A percentile compares a stretch with the other conserved stretches of the same genome.
Conservation (phyloP, 2,797 vertebrate genomes). For the Sebastolobus alascanus region DNA sequence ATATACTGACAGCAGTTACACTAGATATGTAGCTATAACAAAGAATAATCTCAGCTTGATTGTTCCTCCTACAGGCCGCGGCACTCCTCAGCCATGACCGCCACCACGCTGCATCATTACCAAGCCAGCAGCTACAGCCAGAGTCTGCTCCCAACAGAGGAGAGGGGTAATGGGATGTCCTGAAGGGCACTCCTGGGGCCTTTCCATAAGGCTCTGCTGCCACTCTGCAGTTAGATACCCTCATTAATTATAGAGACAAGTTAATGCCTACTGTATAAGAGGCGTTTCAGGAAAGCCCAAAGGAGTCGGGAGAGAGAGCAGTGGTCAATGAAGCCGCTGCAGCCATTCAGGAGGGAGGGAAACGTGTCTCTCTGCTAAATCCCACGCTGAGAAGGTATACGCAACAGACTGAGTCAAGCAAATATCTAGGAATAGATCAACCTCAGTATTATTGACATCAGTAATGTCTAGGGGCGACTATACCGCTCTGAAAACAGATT, state of each 20-base stretch:
- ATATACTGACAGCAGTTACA: not conserved
- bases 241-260: slow-evolving; percentile 80
- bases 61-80: slow-evolving; percentile 11
- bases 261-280: slow-evolving; percentile 71
- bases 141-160: slow-evolving; percentile 25
- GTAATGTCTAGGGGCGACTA: not conserved
- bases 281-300: slow-evolving; percentile 56
- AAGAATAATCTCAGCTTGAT: slow-evolving; percentile 9
- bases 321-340: slow-evolving; percentile 57
- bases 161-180: slow-evolving; percentile 57
- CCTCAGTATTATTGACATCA: not conserved
- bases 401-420: not conserved
- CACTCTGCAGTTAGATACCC: slow-evolving; percentile 58
- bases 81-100: slow-evolving; percentile 23
- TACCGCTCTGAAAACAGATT: not conserved
- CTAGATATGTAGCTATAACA: slow-evolving; percentile 7
- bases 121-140: slow-evolving; percentile 19
- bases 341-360: slow-evolving; percentile 12
- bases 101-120: slow-evolving; percentile 37
- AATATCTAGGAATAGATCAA: not conserved
- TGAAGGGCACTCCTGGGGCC: slow-evolving; percentile 70
- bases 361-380: not conserved
- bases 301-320: slow-evolving; percentile 32
- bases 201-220: slow-evolving; percentile 66
- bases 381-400: not conserved